phyloP scores from a whole-genome alignment of 2,113 vertebrate species.

The Glaucomys volans region DNA sequence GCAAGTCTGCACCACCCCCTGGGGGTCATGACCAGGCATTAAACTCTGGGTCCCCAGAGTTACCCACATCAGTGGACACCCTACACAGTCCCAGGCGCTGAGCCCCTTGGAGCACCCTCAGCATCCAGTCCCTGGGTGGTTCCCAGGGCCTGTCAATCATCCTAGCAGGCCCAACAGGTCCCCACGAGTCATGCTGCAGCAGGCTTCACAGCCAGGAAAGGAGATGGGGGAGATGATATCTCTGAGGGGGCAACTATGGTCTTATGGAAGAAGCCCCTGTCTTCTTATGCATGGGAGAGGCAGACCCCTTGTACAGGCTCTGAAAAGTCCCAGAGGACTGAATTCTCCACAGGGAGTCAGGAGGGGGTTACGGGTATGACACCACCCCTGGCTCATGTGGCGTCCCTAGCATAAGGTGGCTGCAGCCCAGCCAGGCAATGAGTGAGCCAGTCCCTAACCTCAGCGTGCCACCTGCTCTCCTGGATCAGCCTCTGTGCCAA shows the following conservation, averaged over 20 bases:
- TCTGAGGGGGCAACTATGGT: not conserved
- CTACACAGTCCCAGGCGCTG: not conserved
- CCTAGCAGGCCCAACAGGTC: not conserved
- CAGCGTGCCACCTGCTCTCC: too few species aligned
- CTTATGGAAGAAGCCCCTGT: not conserved
- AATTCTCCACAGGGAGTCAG: not conserved
- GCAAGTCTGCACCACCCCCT: not conserved
- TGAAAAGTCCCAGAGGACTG: too few species aligned
- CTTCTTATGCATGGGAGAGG: too few species aligned
- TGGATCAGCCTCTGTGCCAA: not conserved
- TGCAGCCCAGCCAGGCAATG: too few species aligned
- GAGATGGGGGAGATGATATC: not conserved
- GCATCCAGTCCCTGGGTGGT: too few species aligned
- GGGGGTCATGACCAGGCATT: not conserved
- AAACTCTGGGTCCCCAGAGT: not conserved
- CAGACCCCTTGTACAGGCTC: not conserved
- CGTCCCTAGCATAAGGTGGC: not conserved
- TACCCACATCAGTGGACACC: not conserved
- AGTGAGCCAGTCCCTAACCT: not conserved
- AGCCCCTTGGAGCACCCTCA: not conserved
- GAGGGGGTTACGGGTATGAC: too few species aligned
- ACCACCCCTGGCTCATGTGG: too few species aligned
- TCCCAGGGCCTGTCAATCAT: not conserved
- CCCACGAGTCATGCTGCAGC: too few species aligned
- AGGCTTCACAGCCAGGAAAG: not conserved